Evolutionary conservation across 2,113 vertebrate genomes (phyloP).

Genomic region (Festucalex cinctus): DNA sequence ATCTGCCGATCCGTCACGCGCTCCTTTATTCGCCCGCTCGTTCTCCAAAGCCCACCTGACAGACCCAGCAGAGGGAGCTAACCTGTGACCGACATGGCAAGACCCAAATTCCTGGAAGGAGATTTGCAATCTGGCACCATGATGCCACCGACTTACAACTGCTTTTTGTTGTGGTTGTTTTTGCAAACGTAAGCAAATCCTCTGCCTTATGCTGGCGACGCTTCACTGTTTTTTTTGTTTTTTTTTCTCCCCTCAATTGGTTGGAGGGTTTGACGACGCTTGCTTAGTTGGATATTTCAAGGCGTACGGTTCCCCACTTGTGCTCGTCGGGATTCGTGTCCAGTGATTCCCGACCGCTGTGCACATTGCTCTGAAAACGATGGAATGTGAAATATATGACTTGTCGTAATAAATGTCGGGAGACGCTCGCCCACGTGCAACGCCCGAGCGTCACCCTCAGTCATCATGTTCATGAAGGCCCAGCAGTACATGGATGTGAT

Average conservation of each 20-base stretch:
- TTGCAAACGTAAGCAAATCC: slow-evolving; percentile 46
- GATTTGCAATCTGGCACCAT: slow-evolving; percentile 30
- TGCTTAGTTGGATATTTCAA: not conserved
- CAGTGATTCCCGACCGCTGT: no score
- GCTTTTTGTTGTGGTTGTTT: slow-evolving; percentile 42
- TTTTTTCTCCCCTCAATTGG: not conserved
- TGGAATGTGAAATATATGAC: no score
- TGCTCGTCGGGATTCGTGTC: no score
- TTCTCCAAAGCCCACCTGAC: slow-evolving; percentile 55
- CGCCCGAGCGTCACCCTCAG: no score
- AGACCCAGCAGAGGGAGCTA: slow-evolving; percentile 41
- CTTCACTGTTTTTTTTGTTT: not conserved
- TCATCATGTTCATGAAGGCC: no score
- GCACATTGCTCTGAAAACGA: no score
- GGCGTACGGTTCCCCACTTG: no score
- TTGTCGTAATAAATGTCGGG: no score
- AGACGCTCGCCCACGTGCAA: no score
- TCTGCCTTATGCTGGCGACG: not conserved
- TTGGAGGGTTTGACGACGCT: not conserved
- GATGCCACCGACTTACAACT: not conserved
- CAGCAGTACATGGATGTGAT: no score
- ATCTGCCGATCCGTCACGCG: slow-evolving; percentile 58
- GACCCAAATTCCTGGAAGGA: slow-evolving; percentile 32
- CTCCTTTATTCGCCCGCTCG: slow-evolving; percentile 54
- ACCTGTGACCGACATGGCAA: slow-evolving; percentile 55